Evolutionary conservation across 2,888 invertebrate species (phyloP).

Genomic region (Petrophora chlorosata): DNA sequence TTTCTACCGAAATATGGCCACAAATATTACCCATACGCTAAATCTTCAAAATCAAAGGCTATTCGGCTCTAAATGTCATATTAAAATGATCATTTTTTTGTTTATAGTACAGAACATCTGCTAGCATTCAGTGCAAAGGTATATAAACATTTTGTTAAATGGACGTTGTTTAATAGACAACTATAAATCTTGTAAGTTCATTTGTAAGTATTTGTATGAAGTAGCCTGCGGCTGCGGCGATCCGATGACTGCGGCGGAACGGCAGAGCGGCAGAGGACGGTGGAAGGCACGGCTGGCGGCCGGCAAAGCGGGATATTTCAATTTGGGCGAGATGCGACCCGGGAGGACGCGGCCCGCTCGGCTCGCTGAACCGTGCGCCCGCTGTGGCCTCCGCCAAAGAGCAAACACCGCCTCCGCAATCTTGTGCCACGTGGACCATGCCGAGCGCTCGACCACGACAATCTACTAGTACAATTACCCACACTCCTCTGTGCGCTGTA

Average conservation of each 20-base stretch:
- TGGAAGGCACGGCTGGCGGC: slow-evolving; percentile 43
- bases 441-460: slow-evolving; percentile 75
- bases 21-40: slow-evolving; percentile 33
- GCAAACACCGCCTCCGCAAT: slow-evolving; percentile 82
- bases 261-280: no score
- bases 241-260: slow-evolving; percentile 25
- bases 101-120: not conserved
- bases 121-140: no score
- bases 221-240: slow-evolving; percentile 31
- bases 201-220: slow-evolving; percentile 47
- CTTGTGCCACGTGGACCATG: slow-evolving; percentile 81
- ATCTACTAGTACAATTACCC: slow-evolving; percentile 74
- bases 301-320: slow-evolving; percentile 70
- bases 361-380: slow-evolving; percentile 81
- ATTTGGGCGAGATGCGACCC: slow-evolving; percentile 81
- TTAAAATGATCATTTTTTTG: not conserved
- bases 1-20: slow-evolving; percentile 64
- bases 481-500: slow-evolving; percentile 48
- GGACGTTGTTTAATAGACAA: no score
- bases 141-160: no score
- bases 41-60: slow-evolving; percentile 1
- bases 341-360: slow-evolving; percentile 76
- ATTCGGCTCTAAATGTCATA: not conserved
- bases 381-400: slow-evolving; percentile 79
- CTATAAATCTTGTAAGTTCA: slow-evolving; percentile 30